Evolutionary conservation across 2,797 vertebrate genomes (phyloP), one percentile per base, ranked within the genome.

Genomic region (Synanceia verrucosa): DNA sequence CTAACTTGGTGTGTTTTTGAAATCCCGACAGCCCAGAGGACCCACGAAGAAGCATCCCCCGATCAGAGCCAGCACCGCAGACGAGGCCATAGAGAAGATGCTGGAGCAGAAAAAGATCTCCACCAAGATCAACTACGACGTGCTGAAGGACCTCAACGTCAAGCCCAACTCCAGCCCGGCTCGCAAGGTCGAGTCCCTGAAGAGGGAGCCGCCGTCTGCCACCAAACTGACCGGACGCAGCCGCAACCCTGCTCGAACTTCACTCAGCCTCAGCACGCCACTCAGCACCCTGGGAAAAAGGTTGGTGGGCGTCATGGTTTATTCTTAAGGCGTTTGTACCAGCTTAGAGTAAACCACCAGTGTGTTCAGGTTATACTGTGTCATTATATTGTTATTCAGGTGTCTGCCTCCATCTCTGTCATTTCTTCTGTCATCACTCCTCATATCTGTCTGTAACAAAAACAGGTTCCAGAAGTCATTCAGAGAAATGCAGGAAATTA

Each of bases 31-130:
- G 96, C 94, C 92, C 65, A 94, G 94, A 84, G 93, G 91, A 79
- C 83, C 94, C 0, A 36, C 68, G 9, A 96, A 88, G 87, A 96
- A 88, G 33, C 90, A 88, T 6, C 89, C 93, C 46, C 94, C 95
- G 0, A 97, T 99, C 91, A 91, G 92, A 50, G 97, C 97, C 75
- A 96, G 88, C 94, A 96, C 96, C 0, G 97, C 97, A 0, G 97
- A 97, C 47, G 97, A 99, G 86, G 97, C 97, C 86, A 99, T 99
- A 33, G 97, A 95, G 91, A 98, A 96, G 94, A 98, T 99, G 97
- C 87, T 99, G 91, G 97, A 99, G 87, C 96, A 97, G 93, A 99
- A 99, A 91, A 95, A 90, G 82, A 97, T 99, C 86, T 99, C 97
- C 13, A 94, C 94, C 87, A 99, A 99, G 94, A 99, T 99, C 91